Evolutionary conservation across 92 coral and sea anemone genomes (phyloP).

Genomic region (Porites evermanni): DNA sequence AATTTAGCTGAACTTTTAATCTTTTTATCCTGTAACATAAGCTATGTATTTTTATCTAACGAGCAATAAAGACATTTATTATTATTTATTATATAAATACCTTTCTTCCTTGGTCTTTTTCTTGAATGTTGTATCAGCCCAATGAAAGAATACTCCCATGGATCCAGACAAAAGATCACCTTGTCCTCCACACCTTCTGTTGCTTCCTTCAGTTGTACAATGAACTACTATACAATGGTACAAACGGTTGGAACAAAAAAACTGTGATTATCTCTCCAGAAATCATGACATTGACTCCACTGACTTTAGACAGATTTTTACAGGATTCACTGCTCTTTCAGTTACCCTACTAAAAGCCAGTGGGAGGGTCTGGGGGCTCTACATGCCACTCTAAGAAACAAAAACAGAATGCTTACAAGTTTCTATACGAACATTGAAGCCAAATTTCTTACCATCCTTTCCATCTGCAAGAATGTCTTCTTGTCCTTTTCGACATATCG

Average conservation of each 20-base stretch:
- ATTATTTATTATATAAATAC: not conserved
- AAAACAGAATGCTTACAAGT: not conserved
- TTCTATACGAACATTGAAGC: not conserved
- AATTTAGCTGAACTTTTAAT: no score
- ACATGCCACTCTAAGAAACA: not conserved
- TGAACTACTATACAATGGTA: slow-evolving; percentile 56
- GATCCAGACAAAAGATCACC: slow-evolving; percentile 95
- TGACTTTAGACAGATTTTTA: no score
- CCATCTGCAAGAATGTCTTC: slow-evolving; percentile 95
- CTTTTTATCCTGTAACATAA: no score
- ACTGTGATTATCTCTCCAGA: no score
- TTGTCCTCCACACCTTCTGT: slow-evolving; percentile 97
- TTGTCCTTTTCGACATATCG: slow-evolving; percentile 88
- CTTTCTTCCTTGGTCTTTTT: slow-evolving; percentile 53
- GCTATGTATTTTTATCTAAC: no score
- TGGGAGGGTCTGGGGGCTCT: no score
- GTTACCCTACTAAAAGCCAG: no score
- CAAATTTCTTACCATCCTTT: slow-evolving; percentile 68
- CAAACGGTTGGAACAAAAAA: not conserved
- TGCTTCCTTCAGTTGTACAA: slow-evolving; percentile 85
- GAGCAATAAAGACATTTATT: no score
- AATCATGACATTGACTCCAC: no score
- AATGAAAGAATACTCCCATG: slow-evolving; percentile 89
- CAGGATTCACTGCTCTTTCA: no score
- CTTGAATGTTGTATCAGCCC: slow-evolving; percentile 76